Evolutionary conservation across 2,797 vertebrate species (phyloP), one percentile per base, ranked within the genome.

Genomic region (Microctenopoma stevenorrisi): DNA sequence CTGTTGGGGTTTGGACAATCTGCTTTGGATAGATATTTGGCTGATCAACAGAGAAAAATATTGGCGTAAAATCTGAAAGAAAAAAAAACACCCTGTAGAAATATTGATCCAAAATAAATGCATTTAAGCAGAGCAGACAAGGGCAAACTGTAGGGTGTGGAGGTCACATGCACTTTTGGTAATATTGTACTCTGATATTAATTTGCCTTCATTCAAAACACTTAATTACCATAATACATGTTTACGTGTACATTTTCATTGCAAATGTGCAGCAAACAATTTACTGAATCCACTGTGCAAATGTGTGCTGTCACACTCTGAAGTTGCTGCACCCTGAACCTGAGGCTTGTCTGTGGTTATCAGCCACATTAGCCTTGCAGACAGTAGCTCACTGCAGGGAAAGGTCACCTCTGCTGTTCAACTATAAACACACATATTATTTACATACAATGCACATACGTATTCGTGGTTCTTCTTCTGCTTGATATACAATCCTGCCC

Each of bases 341-440:
- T 33, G 30, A 56, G 60, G 8, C 9, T 33, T 14, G 49, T 64
- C 56, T 82, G 84, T 2, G 57, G 82, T 82, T 76, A 64, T 78
- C 56, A 76, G 38, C 44, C 28, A 78, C 74, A 83, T 84, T 67
- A 79, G 53, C 65, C 82, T 56, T 61, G 78, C 75, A 78, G 82
- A 79, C 83, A 67, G 52, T 0, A 52, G 77, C 64, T 74, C 16
- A 14, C 65, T 56, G 64, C 42, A 71, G 14, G 55, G 42, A 85
- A 86, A 89, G 86, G 85, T 91, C 81, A 88, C 83, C 81, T 78
- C 79, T 74, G 52, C 42, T 69, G 40, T 22, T 64, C 66, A 58
- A 58, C 33, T 50, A 14, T 53, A 84, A 75, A 82, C 48, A 43
- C 49, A 72, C 46, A 44, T 35, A 61, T 51, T 68, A 44, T 86